These are phyloP conservation scores for Cosmia pyralina DNA, from an alignment of 2,888 invertebrate species.

Conservation along the genomic window DNA sequence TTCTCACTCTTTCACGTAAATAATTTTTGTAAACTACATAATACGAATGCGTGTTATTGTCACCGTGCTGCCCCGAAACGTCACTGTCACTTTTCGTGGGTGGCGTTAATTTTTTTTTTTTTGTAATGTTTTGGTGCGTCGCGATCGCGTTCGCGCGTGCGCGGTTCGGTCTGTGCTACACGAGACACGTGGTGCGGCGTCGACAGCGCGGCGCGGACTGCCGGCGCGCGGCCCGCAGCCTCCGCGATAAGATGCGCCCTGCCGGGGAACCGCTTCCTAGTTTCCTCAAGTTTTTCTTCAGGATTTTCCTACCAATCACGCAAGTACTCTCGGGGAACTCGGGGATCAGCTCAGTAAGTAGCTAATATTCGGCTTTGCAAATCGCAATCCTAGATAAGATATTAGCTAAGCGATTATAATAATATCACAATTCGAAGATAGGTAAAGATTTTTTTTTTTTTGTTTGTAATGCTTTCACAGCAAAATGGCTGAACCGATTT, in stretches of 20 bases:
- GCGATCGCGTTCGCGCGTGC: slow-evolving; percentile 83
- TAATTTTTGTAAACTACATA: slow-evolving; percentile 68
- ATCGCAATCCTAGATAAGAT: slow-evolving; percentile 57
- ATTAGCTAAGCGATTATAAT: slow-evolving; percentile 44
- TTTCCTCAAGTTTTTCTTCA: slow-evolving; percentile 51
- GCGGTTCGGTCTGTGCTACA: slow-evolving; percentile 67
- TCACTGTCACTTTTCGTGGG: slow-evolving; percentile 87
- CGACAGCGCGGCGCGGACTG: slow-evolving; percentile 82
- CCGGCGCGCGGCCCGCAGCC: slow-evolving; percentile 64
- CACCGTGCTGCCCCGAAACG: slow-evolving; percentile 81
- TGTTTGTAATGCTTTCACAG: too few species aligned
- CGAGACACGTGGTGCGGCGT: slow-evolving; percentile 68
- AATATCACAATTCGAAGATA: slow-evolving; percentile 34
- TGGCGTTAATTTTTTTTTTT: slow-evolving; percentile 75
- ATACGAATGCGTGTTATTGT: slow-evolving; percentile 76
- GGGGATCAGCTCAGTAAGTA: slow-evolving; percentile 14
- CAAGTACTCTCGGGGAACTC: slow-evolving; percentile 3
- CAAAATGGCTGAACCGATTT: too few species aligned
- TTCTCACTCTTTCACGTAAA: slow-evolving; percentile 63
- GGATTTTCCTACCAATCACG: slow-evolving; percentile 21
- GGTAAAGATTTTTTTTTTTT: not conserved
- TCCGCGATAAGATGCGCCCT: slow-evolving; percentile 68
- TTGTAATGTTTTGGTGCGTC: slow-evolving; percentile 69
- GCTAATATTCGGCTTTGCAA: slow-evolving; percentile 27
- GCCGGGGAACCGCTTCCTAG: slow-evolving; percentile 74